Evolutionary conservation across 2,888 invertebrate genomes (phyloP), one percentile per base, ranked within the genome.

Genomic region (Subacronicta megacephala): DNA sequence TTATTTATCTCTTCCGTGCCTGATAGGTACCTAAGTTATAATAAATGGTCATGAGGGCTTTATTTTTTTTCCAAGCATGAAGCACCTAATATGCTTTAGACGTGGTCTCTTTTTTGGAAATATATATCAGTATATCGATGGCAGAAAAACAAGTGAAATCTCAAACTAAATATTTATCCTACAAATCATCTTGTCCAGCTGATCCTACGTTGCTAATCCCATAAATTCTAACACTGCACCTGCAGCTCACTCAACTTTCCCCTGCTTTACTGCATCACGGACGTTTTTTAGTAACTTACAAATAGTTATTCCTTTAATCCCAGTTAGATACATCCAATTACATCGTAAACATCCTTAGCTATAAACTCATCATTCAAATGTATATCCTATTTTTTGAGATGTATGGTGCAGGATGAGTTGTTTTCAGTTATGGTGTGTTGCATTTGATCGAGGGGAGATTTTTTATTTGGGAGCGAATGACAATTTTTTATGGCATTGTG

Each of bases 291-390:
- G 88, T 87, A 79, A 83, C 85, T 83, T 87, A 88, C 92, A 92
- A 92, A 90, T 92, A 90, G 91, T 93, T 92, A 93, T 93, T 85
- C 93, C 89, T 90, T 83, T 93, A 94, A 93, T 93, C 93, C 92
- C 85, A 85, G 83, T 92, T 90, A 87, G 88, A 92, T 89, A 90
- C 90, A 92, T 93, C 90, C 92, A 93, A 93, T 93, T 93, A 90
- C 89, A 87, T 88, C 79, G 83, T 77, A 90, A 90, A 90, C 84
- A 88, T 84, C 82, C 74, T 67, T 63, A 51, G 17, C 41, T 15
- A 7, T 44, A 61, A 50, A 46, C 40, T 12, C 13, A 49, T 7
- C 44, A 13, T 49, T 15, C 7, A 54, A 80, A 68, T 46, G 45
- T 18, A 7, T 23, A 54, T 60, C 52, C 66, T 83, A 78, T 54